These are phyloP conservation scores for Axea sp. DNA, from an alignment of 2,888 invertebrate species.

Conservation along the genomic window DNA sequence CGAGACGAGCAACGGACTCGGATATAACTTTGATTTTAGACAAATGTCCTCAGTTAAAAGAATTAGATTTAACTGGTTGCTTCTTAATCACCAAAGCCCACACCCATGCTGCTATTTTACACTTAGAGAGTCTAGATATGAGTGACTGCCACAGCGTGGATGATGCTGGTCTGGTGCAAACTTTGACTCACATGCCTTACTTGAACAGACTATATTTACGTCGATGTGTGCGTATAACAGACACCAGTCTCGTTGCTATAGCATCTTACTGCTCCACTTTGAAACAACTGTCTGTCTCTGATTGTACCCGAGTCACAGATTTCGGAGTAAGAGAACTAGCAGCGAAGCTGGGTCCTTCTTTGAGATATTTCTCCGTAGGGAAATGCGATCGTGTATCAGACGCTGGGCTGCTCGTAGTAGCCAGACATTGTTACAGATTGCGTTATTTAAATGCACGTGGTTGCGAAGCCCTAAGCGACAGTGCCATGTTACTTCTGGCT, in stretches of 20 bases:
- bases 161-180: constrained; percentile 90
- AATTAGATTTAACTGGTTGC: constrained; percentile 74
- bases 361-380: constrained; percentile 94
- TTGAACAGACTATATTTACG: constrained; percentile 92
- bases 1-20: constrained; percentile 70
- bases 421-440: constrained; percentile 92
- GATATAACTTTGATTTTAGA: constrained; percentile 72
- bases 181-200: constrained; percentile 93
- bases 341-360: constrained; percentile 89
- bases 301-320: constrained; percentile 93
- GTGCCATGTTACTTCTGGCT: constrained; percentile 92
- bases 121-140: constrained; percentile 92
- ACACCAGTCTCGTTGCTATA: constrained; percentile 94
- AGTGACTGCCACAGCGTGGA: constrained; percentile 93
- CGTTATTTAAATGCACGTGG: constrained; percentile 94
- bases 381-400: constrained; percentile 96
- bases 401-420: constrained; percentile 92
- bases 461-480: constrained; percentile 96
- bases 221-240: constrained; percentile 93
- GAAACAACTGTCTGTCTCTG: constrained; percentile 93
- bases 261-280: constrained; percentile 92
- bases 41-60: constrained; percentile 71
- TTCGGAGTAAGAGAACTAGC: constrained; percentile 94
- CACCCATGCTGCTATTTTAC: constrained; percentile 79
- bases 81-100: constrained; percentile 69